Evolutionary conservation across 2,113 vertebrate genomes (phyloP).

Genomic region (Ia io): DNA sequence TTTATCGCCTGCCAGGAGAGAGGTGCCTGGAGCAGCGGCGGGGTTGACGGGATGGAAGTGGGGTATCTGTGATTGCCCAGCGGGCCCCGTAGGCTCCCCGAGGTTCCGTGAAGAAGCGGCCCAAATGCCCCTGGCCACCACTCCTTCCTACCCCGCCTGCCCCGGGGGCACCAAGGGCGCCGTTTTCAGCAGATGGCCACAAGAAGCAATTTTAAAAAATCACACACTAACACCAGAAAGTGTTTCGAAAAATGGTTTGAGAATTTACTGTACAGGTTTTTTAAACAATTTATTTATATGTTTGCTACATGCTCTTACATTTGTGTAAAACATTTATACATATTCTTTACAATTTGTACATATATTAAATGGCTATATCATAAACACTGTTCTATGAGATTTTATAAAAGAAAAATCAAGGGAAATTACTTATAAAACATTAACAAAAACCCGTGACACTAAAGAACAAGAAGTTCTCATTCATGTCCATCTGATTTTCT

Average conservation of each 20-base stretch:
- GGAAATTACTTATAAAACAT: slow-evolving; percentile 78
- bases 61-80: rapidly evolving
- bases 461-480: slow-evolving; percentile 59
- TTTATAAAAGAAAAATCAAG: slow-evolving; percentile 79
- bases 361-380: slow-evolving; percentile 85
- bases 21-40: neutral
- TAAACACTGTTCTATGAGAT: slow-evolving; percentile 80
- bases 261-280: slow-evolving; percentile 83
- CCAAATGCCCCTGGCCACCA: rapidly evolving
- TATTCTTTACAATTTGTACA: slow-evolving; percentile 90
- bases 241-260: slow-evolving; percentile 82
- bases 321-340: slow-evolving; percentile 89
- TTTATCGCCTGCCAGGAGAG: neutral
- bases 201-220: slow-evolving; percentile 61
- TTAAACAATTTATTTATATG: slow-evolving; percentile 84
- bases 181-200: slow-evolving; percentile 50
- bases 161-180: rapidly evolving
- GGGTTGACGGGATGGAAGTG: neutral
- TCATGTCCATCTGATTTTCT: slow-evolving; percentile 47
- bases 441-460: slow-evolving; percentile 75
- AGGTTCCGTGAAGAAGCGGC: neutral
- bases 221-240: slow-evolving; percentile 71
- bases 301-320: slow-evolving; percentile 83
- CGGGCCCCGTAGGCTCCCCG: rapidly evolving
- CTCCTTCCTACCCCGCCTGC: neutral